phyloP scores from a whole-genome alignment of 2,888 invertebrate species.

The Brachylomia viminalis region DNA sequence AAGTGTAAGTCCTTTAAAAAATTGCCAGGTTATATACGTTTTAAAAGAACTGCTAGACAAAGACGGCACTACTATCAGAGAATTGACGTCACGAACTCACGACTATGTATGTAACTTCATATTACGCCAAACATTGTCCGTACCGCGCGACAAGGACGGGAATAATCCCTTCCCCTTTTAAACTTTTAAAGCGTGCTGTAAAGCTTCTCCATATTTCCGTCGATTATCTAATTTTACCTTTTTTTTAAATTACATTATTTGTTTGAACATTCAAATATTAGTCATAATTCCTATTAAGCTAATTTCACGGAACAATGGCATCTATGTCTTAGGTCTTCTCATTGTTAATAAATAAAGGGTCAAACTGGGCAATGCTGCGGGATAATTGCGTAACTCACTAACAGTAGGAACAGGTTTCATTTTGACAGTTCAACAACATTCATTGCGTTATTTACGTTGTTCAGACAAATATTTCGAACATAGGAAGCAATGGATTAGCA shows the following conservation, averaged over 20 bases:
- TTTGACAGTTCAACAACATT: too few relatives aligned
- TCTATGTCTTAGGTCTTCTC: background rate
- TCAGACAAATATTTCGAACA: too few relatives aligned
- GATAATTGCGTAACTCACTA: too few relatives aligned
- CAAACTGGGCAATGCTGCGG: too few relatives aligned
- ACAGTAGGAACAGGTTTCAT: too few relatives aligned
- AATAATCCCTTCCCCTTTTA: background rate
- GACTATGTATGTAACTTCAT: background rate
- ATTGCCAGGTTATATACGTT: background rate
- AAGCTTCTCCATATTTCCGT: background rate
- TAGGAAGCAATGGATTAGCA: too few relatives aligned
- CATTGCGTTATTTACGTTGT: too few relatives aligned
- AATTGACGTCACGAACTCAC: background rate
- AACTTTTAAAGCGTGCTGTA: background rate
- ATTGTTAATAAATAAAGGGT: conserved; percentile 20
- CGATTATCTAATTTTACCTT: background rate
- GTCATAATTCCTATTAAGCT: background rate
- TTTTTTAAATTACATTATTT: background rate
- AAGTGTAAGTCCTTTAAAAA: too few relatives aligned
- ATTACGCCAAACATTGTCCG: background rate
- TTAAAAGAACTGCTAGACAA: background rate
- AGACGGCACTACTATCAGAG: background rate
- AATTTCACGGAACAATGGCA: background rate
- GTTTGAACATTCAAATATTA: background rate
- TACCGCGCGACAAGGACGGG: background rate